These are phyloP conservation scores for Philonicus albiceps DNA, from an alignment of 2,888 invertebrate species.

Conservation along the genomic window DNA sequence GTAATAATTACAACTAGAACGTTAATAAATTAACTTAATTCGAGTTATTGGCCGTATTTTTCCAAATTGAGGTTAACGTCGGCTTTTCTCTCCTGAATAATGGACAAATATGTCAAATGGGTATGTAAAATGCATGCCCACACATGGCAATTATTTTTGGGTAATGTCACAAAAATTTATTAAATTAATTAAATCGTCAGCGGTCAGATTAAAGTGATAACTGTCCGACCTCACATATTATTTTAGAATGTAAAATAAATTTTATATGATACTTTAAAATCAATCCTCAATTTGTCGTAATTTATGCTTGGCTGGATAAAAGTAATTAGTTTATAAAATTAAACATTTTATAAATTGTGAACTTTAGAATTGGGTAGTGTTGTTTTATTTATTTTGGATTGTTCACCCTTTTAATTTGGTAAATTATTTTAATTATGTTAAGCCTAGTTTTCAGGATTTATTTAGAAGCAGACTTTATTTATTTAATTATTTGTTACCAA, in stretches of 20 bases:
- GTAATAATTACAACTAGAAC: background rate
- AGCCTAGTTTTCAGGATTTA: no score
- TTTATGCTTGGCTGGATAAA: background rate
- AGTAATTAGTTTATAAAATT: background rate
- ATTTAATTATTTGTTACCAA: no score
- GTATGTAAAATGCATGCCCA: background rate
- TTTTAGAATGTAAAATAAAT: background rate
- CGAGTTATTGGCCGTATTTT: background rate
- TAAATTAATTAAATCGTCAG: background rate
- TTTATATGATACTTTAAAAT: background rate
- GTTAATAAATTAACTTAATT: conserved; percentile 9
- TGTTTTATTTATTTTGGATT: no score
- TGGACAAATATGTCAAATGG: background rate
- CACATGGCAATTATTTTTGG: background rate
- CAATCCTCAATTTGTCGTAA: background rate
- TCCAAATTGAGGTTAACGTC: background rate
- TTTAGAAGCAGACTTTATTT: no score
- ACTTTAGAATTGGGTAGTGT: background rate
- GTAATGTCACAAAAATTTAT: background rate
- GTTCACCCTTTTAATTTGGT: no score
- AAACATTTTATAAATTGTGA: background rate
- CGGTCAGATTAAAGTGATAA: background rate
- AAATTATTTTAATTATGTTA: no score
- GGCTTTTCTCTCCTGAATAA: background rate
- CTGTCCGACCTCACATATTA: background rate